Evolutionary conservation across 2,113 vertebrate genomes (phyloP).

Genomic region (Pachypanchax playfairii): DNA sequence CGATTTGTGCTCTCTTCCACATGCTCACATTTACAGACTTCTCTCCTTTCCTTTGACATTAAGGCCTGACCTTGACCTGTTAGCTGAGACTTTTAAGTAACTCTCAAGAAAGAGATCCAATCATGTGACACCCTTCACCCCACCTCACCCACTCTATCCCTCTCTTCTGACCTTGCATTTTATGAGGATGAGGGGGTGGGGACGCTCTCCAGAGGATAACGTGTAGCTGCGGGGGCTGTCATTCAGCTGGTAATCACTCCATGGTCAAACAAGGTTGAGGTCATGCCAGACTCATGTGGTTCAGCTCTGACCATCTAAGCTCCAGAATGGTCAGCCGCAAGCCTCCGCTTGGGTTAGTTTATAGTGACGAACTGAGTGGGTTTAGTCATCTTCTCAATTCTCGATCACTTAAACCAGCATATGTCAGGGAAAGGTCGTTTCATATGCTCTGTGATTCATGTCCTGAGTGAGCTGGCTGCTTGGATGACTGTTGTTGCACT

Average conservation of each 20-base stretch:
- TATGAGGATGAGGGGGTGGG: conserved; percentile 47
- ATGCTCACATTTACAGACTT: conserved; percentile 35
- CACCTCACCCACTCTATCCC: conserved; percentile 41
- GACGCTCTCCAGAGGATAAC: conserved; percentile 27
- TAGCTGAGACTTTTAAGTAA: conserved; percentile 78
- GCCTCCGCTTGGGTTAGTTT: conserved; percentile 15
- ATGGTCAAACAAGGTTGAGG: conserved; percentile 62
- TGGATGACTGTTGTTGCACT: conserved; percentile 66
- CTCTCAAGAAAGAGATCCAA: conserved; percentile 74
- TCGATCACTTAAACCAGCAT: conserved; percentile 68
- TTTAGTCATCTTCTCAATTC: conserved; percentile 69
- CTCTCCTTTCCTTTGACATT: conserved; percentile 64
- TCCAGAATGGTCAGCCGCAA: conserved; percentile 15
- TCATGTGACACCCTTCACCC: conserved; percentile 77
- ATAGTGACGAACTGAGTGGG: conserved; percentile 34
- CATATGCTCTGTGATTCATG: conserved; percentile 70
- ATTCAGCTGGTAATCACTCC: conserved; percentile 54
- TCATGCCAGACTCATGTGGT: conserved; percentile 22
- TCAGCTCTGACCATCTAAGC: conserved; percentile 1
- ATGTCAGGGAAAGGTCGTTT: conserved; percentile 67
- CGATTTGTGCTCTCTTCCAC: conserved; percentile 35
- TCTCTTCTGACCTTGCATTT: conserved; percentile 66
- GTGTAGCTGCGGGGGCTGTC: conserved; percentile 44
- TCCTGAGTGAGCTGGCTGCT: conserved; percentile 56
- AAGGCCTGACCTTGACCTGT: conserved; percentile 78